Evolutionary conservation across 2,113 vertebrate species (phyloP).

Genomic region (Esox niger): DNA sequence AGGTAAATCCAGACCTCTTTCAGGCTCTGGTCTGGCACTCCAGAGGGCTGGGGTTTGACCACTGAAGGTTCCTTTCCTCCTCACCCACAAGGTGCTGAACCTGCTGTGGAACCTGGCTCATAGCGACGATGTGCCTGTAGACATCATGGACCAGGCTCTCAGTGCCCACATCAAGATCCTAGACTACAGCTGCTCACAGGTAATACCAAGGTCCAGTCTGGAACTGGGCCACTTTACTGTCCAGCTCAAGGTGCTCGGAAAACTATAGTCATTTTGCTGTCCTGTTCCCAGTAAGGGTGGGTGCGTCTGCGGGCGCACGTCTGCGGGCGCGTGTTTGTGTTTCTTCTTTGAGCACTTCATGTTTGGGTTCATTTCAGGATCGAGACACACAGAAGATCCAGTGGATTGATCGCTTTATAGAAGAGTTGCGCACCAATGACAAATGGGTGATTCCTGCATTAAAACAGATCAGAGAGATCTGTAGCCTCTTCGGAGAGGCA

Average conservation of each 20-base stretch:
- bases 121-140: conserved; percentile 97
- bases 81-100: conserved; percentile 94
- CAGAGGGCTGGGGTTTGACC: too few relatives aligned
- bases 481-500: conserved; percentile 98
- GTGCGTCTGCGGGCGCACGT: too few relatives aligned
- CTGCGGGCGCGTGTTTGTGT: too few relatives aligned
- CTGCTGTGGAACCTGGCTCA: conserved; percentile 98
- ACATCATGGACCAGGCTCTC: conserved; percentile 99
- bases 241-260: not conserved
- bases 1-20: too few relatives aligned
- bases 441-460: conserved; percentile 99
- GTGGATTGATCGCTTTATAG: conserved; percentile 99
- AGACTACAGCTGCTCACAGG: conserved; percentile 99
- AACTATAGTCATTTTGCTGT: not conserved
- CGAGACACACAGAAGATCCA: conserved; percentile 98
- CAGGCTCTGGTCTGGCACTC: too few relatives aligned
- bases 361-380: conserved; percentile 75
- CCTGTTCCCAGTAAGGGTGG: not conserved
- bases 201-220: conserved; percentile 45
- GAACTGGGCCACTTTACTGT: not conserved
- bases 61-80: too few relatives aligned
- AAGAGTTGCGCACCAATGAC: conserved; percentile 98
- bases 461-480: conserved; percentile 99
- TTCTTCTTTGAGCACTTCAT: conserved; percentile 2
- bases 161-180: conserved; percentile 99